Base-by-base conservation (phyloP, 2,797 vertebrate genomes). In the Sylvilagus floridanus region DNA sequence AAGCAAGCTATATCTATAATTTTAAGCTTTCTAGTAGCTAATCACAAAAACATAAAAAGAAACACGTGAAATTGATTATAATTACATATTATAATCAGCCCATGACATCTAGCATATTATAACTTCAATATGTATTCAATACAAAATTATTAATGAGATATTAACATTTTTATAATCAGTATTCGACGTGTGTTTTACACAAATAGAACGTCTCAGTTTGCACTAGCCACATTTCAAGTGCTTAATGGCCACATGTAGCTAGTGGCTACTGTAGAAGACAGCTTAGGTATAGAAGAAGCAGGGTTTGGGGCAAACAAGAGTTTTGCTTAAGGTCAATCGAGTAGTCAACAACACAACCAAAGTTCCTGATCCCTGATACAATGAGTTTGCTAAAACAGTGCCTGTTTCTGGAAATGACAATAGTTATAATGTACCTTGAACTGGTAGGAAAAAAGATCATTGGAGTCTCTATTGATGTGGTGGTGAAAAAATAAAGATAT, bases 141-240 rank as follows among this genome's bases (percentile, higher is more conserved):
- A 13, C 83, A 62, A 68, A 78, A 52, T 12, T 77, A 22, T 81
- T 12, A 62, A 71, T 30, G 42, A 57, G 66, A 62, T 73, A 30
- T 24, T 84, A 28, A 37, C n/a, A 90, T 77, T 54, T 89, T 73
- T 93, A 42, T 85, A 26, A 66, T 30, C 22, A 83, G 75, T 73
- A 63, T 24, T 68, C 21, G 13, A 1, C 47, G 28, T 71, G 2
- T 71, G 1, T 65, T 95, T 62, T 75, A 42, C 2, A 68, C 12
- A 42, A 82, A 30, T 1, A 68, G 4, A 30, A 5, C 7, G 57
- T 66, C 14, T 88, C 24, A 47, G 0, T 35, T 62, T 22, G 54
- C 19, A 47, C 65, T 32, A 79, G 52, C 2, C 21, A 54, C 22
- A 52, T 65, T 66, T 57, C 37, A 60, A 28, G 26, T 24, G 16